Evolutionary conservation across 1,140 invertebrate genomes (phyloP), one percentile per base, ranked within the genome.

Genomic region (Gryon sp.): DNA sequence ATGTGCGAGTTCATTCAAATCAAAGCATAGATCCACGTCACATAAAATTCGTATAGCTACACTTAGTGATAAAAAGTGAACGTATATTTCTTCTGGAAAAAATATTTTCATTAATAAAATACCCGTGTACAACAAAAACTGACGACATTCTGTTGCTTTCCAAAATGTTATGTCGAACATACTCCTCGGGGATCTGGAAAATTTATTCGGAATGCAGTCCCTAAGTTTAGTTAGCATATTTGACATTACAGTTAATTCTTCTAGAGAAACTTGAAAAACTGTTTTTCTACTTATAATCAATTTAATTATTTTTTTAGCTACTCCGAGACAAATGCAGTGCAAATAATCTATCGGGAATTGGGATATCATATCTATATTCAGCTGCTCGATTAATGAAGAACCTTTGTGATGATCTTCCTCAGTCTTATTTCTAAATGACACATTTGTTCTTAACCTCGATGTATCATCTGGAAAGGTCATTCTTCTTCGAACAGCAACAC

Each of bases 291-390:
- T 41, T 41, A 8, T 4, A 20, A 41, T n/a, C 16, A 41, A 7
- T 20, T 20, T 41, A 1, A 41, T 8, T 20, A 16, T 2, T n/a
- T 11, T 20, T 41, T 15, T 41, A 20, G 8, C 18, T 9, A 41
- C 16, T 0, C 38, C 38, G 18, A 41, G 38, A 20, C 38, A 41
- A 20, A 41, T n/a, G 11, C 1, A 5, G 8, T 41, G 38, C 18
- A 41, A n/a, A 20, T 41, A 41, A n/a, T 41, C 16, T 4, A 41
- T 9, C 7, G 38, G 38, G 20, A 41, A 41, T n/a, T 41, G 38
- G 1, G 1, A n/a, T 4, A 41, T 18, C 38, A 41, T 41, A n/a
- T 41, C 38, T 15, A 40, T 40, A 18, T 14, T 6, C 16, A 40
- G 36, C 36, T 40, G 14, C 9, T 18, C 11, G 6, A 40, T 18